Evolutionary conservation across 2,797 vertebrate genomes (phyloP).

Genomic region (Gorsachius magnificus): DNA sequence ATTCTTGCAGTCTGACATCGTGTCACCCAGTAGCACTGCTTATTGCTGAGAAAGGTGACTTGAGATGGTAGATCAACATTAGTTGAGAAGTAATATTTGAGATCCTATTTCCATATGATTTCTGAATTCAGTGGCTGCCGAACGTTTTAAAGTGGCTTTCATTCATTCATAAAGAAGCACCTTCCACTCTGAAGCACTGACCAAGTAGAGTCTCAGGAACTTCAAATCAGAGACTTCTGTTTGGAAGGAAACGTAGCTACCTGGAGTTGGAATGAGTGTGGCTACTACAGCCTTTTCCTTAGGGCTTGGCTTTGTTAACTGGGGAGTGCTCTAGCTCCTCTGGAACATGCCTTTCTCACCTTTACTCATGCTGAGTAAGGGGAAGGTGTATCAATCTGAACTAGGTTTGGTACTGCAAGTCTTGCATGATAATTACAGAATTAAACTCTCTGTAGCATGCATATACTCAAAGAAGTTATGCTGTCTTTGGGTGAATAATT

Average conservation of each 20-base stretch:
- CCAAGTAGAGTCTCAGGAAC: background rate
- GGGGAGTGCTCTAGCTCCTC: background rate
- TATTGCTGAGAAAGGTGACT: background rate
- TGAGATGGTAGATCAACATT: background rate
- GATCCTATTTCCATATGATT: background rate
- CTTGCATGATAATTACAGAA: background rate
- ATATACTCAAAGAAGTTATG: background rate
- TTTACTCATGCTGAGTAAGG: background rate
- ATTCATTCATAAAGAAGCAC: background rate
- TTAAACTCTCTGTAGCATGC: background rate
- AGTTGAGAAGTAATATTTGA: background rate
- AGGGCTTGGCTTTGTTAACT: background rate
- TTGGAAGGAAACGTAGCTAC: background rate
- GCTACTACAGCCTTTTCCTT: background rate
- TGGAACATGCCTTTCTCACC: background rate
- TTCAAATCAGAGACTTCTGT: background rate
- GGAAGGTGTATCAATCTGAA: background rate
- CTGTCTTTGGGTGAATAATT: background rate
- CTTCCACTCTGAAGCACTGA: background rate
- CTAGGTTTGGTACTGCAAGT: background rate
- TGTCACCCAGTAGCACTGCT: background rate
- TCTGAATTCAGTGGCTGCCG: background rate
- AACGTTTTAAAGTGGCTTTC: background rate
- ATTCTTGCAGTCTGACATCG: background rate
- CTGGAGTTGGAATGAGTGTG: background rate